phyloP scores from a whole-genome alignment of 2,797 vertebrate species.

The Pantherophis alleghaniensis region DNA sequence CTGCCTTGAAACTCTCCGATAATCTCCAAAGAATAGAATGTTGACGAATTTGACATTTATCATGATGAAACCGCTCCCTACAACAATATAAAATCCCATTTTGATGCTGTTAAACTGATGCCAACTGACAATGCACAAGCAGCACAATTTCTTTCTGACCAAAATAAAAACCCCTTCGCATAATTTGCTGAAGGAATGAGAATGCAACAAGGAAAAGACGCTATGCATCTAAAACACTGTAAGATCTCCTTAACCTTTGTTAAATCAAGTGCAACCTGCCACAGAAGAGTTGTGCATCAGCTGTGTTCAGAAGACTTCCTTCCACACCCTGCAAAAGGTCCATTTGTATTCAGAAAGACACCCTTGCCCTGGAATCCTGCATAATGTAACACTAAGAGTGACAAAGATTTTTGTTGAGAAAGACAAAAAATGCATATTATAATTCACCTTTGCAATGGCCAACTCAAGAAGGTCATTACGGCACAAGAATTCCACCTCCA shows the following conservation, averaged over 20 bases:
- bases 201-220: background rate
- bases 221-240: background rate
- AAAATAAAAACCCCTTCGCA: background rate
- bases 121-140: background rate
- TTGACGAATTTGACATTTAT: background rate
- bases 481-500: background rate
- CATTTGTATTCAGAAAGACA: constrained; percentile 33
- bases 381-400: background rate
- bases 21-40: background rate
- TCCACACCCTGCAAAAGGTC: constrained; percentile 13
- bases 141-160: background rate
- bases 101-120: background rate
- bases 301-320: background rate
- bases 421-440: background rate
- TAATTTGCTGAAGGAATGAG: background rate
- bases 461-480: background rate
- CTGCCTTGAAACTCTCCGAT: background rate
- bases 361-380: background rate
- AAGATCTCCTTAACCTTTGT: background rate
- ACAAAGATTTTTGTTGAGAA: constrained; percentile 2
- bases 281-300: background rate
- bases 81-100: background rate
- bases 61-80: background rate
- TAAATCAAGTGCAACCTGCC: background rate
- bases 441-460: background rate